Evolutionary conservation across 2,888 invertebrate species (phyloP), one percentile per base, ranked within the genome.

Genomic region (Atrina japonica): DNA sequence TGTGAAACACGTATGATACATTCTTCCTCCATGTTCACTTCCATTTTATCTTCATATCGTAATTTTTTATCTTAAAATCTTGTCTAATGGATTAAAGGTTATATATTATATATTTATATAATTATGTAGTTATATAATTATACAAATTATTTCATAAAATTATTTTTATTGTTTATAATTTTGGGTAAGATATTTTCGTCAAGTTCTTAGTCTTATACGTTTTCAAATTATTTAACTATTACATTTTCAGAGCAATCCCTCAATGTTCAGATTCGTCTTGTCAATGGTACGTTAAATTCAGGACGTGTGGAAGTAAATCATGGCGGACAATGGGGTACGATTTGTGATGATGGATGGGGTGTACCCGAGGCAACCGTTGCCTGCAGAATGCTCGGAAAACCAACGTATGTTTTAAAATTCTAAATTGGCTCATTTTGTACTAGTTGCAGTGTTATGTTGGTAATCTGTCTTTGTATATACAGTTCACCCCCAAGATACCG

Each of bases 321-420:
- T 55, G 70, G 71, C 40, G 70, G 71, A 0, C 50, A 69, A 7
- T 84, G 84, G 84, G 84, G 84, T 1, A 93, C 83, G 3, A 69
- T 84, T 0, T 84, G 84, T 73, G 84, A 84, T 52, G 84, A 84
- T 66, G 76, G 77, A 0, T 95, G 95, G 83, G 94, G 93, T 16
- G 89, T 94, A 66, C 91, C 90, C 18, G 93, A 94, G 81, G 95
- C 94, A 0, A 92, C 93, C 80, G 94, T 95, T 0, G 92, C 93
- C 3, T 95, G 95, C 83, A 92, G 91, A 59, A 94, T 95, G 84
- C 88, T 95, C 7, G 79, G 80, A 58, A 76, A 75, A 58, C 56
- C 68, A 56, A 71, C 68, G 81, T 78, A 66, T 60, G 74, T 7
- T 9, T 3, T 3, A 18, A 40, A 16, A 43, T 7, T 7, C 52